Percentiles rank a stretch among this genome's conserved stretches.
phyloP scores from a whole-genome alignment of 2,113 vertebrate species.

The Genyomyrus donnyi region DNA sequence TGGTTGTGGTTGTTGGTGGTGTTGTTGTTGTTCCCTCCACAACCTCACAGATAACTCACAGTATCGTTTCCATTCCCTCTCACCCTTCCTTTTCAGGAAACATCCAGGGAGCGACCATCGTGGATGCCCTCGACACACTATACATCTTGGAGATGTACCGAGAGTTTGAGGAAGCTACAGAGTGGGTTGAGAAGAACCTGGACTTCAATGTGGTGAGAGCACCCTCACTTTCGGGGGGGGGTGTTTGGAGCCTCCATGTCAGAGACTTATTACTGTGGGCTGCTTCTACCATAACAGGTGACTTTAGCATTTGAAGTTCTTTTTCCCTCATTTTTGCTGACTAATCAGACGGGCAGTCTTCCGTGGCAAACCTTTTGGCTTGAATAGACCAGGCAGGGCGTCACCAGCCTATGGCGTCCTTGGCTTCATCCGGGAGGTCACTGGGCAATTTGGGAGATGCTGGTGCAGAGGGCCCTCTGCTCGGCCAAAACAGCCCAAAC shows the following conservation, averaged over 20 bases:
- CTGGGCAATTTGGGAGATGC: not conserved
- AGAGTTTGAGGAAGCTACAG: constrained; percentile 82
- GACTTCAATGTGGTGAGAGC: constrained; percentile 89
- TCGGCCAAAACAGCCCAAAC: not conserved
- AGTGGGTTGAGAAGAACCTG: constrained; percentile 90
- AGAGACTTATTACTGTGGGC: not conserved
- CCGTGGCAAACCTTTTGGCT: not conserved
- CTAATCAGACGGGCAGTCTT: not conserved
- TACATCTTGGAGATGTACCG: constrained; percentile 95
- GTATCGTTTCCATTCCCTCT: not conserved
- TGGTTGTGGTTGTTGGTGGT: not conserved
- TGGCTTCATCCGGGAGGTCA: not conserved
- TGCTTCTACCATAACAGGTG: not conserved
- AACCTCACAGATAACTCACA: not conserved
- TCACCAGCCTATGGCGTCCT: not conserved
- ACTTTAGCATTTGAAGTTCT: not conserved
- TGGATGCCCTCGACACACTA: constrained; percentile 89
- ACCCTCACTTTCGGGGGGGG: not conserved
- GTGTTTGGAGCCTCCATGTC: not conserved
- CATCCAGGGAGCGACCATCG: constrained; percentile 91
- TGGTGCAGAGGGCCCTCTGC: not conserved
- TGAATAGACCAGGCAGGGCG: not conserved
- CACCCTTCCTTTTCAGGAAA: constrained; percentile 60
- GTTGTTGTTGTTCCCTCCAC: not conserved
- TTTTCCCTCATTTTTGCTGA: not conserved